Evolutionary conservation across 2,888 invertebrate genomes (phyloP), one percentile per base, ranked within the genome.

Genomic region (Ischnura elegans): DNA sequence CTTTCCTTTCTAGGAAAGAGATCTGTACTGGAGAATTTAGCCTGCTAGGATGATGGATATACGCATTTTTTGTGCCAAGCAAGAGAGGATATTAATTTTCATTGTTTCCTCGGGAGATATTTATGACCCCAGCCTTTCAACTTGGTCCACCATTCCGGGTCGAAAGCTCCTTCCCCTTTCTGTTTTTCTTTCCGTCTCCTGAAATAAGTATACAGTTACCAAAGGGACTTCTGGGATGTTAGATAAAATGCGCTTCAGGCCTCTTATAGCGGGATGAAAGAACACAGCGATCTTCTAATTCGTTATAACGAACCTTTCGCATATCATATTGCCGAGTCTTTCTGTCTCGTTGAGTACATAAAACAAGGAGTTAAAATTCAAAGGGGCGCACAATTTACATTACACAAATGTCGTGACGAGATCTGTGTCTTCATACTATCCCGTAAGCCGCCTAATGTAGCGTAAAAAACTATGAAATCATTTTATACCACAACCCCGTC

Each of bases 81-180:
- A 36, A 10, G 29, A 36, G 61, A 47, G 76, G 76, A 76, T 76
- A 76, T 76, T 76, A 76, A 76, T 76, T 76, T 76, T n/a, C 76
- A 76, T 76, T 76, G 76, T 76, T 76, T 76, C 76, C 76, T 76
- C 76, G 76, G 76, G 76, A 16, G 76, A 76, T 76, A 76, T 76
- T 76, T 76, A 76, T 76, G 76, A 16, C 76, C 36, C n/a, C 76
- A 36, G 76, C 36, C 36, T 76, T 25, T 13, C 76, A 76, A 36
- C 25, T 76, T 76, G 76, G 76, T 29, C 76, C 76, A 76, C 76
- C 10, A 25, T 13, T 29, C 8, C 8, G 13, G 19, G n/a, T 25
- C n/a, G 21, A n/a, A 61, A n/a, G 61, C 61, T 25, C 76, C 25
- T 21, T 8, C 29, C 76, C 36, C 76, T 66, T 25, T 36, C n/a